Base-by-base conservation (phyloP, 2,888 invertebrate species). In the Parnassius mnemosyne region DNA sequence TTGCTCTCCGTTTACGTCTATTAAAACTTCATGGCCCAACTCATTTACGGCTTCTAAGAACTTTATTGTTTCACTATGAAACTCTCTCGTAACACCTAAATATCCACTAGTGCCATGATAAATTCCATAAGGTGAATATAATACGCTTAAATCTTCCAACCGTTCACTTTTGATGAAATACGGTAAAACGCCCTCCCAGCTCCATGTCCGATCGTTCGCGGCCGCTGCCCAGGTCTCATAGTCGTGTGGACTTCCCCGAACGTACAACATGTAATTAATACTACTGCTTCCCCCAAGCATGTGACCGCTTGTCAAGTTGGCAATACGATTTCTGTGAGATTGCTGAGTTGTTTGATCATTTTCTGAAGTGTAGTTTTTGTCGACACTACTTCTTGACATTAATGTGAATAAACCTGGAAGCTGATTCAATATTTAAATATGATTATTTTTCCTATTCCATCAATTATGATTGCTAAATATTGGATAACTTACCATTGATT, bases 1-100 rank as follows among this genome's bases (percentile, higher is more conserved):
- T 0, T 73, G 59, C 51, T 72, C 63, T 7, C 76, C 81, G 59
- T 83, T 84, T 1, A 69, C 67, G 57, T 84, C 83, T 10, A 68
- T 46, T 5, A 74, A 65, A 10, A 80, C 65, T 0, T 74, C 59
- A 47, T 79, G 73, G 1, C 83, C 80, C 10, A 78, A 69, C 65
- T 83, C 78, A 60, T 69, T 63, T 49, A 81, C 78, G 0, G 80
- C 75, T 16, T 74, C 47, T 9, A 79, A 67, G 56, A 70, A 74
- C 13, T 60, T 63, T 16, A 43, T 41, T 9, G 69, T 66, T 7
- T 54, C 61, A 0, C 58, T 43, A 9, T 65, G 65, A 1, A 46
- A 13, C 59, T 76, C 67, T 50, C 69, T 71, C 1, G 71, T 69
- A 0, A 78, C 58, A 20, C 67, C 71, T 0, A 74, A 44, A 3